These are phyloP conservation scores for Acanthococcus lagerstroemiae DNA, from an alignment of 2,888 invertebrate species.

Conservation along the genomic window DNA sequence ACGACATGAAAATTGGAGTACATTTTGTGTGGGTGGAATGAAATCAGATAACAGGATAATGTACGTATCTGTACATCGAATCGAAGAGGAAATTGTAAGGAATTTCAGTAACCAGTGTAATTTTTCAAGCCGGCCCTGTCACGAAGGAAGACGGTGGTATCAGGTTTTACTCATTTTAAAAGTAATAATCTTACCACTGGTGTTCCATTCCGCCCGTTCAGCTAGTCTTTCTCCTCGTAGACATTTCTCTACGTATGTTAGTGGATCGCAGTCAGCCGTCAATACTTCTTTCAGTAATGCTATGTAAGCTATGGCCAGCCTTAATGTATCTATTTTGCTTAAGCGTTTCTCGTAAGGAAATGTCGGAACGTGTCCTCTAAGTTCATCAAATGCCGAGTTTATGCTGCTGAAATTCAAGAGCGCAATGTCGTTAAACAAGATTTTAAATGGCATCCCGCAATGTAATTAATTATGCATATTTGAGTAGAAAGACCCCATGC, in stretches of 20 bases:
- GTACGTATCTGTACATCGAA: no score
- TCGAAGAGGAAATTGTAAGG: no score
- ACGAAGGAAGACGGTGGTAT: no score
- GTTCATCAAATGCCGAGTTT: constrained; percentile 97
- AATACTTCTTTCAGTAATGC: constrained; percentile 82
- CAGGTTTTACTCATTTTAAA: no score
- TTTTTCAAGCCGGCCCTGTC: no score
- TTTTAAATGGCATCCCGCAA: no score
- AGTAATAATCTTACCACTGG: constrained; percentile 83
- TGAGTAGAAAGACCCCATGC: constrained; percentile 26
- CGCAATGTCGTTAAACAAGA: constrained; percentile 35
- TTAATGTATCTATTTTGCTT: constrained; percentile 95
- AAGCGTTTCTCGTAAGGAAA: constrained; percentile 97
- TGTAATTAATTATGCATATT: no score
- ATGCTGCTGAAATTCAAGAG: constrained; percentile 74
- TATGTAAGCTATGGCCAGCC: constrained; percentile 95
- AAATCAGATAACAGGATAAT: no score
- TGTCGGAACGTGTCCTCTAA: constrained; percentile 94
- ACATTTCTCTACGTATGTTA: constrained; percentile 88
- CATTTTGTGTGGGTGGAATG: no score
- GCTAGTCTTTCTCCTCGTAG: constrained; percentile 67
- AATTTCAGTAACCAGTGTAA: no score
- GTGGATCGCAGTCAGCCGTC: constrained; percentile 78
- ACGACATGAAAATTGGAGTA: no score
- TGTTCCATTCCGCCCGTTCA: constrained; percentile 88